These are phyloP conservation scores for Manacus vitellinus DNA, from an alignment of 2,113 vertebrate genomes.

Conservation along the genomic window DNA sequence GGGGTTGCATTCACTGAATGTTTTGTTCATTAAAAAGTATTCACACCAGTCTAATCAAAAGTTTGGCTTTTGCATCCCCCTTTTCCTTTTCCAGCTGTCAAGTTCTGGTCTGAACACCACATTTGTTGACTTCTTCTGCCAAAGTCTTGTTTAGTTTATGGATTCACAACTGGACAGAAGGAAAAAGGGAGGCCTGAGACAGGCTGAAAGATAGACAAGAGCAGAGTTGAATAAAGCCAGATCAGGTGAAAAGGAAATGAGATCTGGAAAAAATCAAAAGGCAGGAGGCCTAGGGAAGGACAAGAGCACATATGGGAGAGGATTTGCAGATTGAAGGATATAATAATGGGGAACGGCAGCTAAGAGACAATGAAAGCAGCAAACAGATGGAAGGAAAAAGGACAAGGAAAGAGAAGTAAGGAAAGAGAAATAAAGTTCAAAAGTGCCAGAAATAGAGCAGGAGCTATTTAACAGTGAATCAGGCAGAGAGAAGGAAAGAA, in stretches of 20 bases:
- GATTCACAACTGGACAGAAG: conserved; percentile 57
- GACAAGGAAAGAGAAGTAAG: conserved; percentile 24
- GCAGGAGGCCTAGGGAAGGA: conserved; percentile 33
- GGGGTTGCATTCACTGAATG: background rate
- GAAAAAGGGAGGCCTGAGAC: conserved; percentile 30
- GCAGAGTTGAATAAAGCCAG: conserved; percentile 37
- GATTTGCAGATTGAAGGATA: conserved; percentile 41
- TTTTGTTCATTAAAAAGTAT: conserved; percentile 42
- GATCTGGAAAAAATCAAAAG: conserved; percentile 31
- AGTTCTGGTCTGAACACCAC: conserved; percentile 24
- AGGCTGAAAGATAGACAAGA: conserved; percentile 32
- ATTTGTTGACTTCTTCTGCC: conserved; percentile 59
- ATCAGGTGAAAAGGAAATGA: conserved; percentile 45
- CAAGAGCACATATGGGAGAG: conserved; percentile 6
- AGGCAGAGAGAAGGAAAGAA: background rate
- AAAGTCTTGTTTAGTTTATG: conserved; percentile 60
- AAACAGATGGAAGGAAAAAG: conserved; percentile 39
- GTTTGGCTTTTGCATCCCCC: conserved; percentile 16
- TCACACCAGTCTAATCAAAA: conserved; percentile 39
- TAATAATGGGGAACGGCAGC: conserved; percentile 40
- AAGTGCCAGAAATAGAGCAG: conserved; percentile 31
- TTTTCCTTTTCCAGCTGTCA: conserved; percentile 47
- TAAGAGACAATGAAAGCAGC: conserved; percentile 39
- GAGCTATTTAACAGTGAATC: background rate
- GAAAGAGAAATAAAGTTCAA: conserved; percentile 39